Conservation (phyloP, 2,888 invertebrate genomes). For the Melikaiella ostensackeni region DNA sequence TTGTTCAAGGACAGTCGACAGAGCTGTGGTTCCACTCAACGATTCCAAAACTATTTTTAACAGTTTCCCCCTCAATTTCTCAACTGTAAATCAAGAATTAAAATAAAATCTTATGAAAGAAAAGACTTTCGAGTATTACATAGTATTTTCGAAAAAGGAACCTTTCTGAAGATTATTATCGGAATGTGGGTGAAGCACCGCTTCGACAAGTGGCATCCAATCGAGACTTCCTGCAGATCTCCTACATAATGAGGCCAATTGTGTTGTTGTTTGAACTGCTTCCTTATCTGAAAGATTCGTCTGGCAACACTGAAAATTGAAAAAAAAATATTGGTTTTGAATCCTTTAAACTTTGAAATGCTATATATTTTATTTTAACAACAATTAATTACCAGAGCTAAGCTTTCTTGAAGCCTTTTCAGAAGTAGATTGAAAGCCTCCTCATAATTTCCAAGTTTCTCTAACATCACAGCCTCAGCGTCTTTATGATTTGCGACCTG, state of each 20-base stretch:
- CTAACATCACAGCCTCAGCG: slow-evolving; percentile 86
- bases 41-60: slow-evolving; percentile 72
- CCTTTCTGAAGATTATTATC: slow-evolving; percentile 63
- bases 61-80: slow-evolving; percentile 69
- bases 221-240: slow-evolving; percentile 73
- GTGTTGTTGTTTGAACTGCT: slow-evolving; percentile 63
- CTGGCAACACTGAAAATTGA: slow-evolving; percentile 48
- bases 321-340: not conserved
- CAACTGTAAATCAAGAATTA: slow-evolving; percentile 57
- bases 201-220: slow-evolving; percentile 75
- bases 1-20: slow-evolving; percentile 81
- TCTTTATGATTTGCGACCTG: slow-evolving; percentile 81
- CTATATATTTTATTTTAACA: slow-evolving; percentile 43
- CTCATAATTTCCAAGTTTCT: slow-evolving; percentile 86
- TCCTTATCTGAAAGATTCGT: slow-evolving; percentile 62
- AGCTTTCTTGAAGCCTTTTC: slow-evolving; percentile 73
- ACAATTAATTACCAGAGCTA: slow-evolving; percentile 63
- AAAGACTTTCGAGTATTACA: not conserved
- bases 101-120: not conserved
- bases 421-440: slow-evolving; percentile 84
- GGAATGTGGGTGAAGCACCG: slow-evolving; percentile 67
- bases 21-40: slow-evolving; percentile 74
- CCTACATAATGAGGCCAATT: slow-evolving; percentile 71
- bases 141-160: slow-evolving; percentile 39
- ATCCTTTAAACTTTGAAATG: not conserved